phyloP scores from a whole-genome alignment of 1,140 invertebrate genomes.

The Trachymyrmex septentrionalis region DNA sequence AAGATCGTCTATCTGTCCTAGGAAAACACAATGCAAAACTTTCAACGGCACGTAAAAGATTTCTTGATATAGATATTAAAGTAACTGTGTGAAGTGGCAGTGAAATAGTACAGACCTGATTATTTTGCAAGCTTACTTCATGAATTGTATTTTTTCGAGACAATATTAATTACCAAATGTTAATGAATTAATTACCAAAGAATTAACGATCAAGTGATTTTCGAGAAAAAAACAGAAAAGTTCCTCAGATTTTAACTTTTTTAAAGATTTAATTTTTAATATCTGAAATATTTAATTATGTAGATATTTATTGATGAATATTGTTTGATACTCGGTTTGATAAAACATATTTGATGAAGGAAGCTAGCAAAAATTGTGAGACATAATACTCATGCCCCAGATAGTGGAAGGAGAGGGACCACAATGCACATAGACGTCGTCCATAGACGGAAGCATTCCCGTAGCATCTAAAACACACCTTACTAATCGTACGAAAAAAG shows the following conservation, averaged over 20 bases:
- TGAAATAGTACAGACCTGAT: conserved; percentile 82
- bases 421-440: conserved; percentile 84
- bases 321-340: background rate
- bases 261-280: background rate
- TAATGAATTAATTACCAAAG: background rate
- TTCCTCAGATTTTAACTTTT: background rate
- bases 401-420: conserved; percentile 81
- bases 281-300: background rate
- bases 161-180: background rate
- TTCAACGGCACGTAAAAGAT: conserved; percentile 68
- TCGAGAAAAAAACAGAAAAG: background rate
- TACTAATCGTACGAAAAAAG: conserved; percentile 82
- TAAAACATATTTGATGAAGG: conserved; percentile 20
- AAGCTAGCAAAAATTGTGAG: conserved; percentile 81
- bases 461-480: conserved; percentile 84
- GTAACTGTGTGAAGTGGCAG: conserved; percentile 79
- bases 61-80: conserved; percentile 71
- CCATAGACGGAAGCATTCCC: conserved; percentile 84
- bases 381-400: conserved; percentile 81
- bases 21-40: conserved; percentile 75
- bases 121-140: conserved; percentile 77
- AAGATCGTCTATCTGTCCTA: conserved; percentile 72
- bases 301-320: background rate
- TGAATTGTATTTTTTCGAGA: conserved; percentile 16
- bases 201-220: background rate